Conservation (phyloP, 2,888 invertebrate species). For the Rhingia rostrata region DNA sequence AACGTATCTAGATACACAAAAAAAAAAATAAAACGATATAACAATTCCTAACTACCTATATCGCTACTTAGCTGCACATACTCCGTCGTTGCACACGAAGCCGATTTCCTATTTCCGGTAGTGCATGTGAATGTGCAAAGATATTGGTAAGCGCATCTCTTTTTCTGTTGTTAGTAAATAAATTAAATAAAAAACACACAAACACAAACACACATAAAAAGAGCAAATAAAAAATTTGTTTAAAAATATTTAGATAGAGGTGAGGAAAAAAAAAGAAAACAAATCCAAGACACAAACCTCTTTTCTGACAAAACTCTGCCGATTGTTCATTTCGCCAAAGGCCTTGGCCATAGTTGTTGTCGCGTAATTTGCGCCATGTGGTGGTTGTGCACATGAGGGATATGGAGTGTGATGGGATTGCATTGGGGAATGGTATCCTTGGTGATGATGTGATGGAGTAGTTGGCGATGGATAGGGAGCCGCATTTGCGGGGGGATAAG, state of each 20-base stretch:
- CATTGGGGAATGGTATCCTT: conserved; percentile 44
- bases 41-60: conserved; percentile 3
- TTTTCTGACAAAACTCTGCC: conserved; percentile 77
- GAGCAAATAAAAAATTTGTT: conserved; percentile 10
- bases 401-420: conserved; percentile 60
- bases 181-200: conserved; percentile 22
- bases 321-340: conserved; percentile 78
- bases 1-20: conserved; percentile 2
- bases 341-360: conserved; percentile 78
- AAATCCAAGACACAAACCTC: conserved; percentile 80
- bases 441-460: conserved; percentile 75
- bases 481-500: conserved; percentile 45
- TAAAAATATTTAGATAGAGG: conserved; percentile 17
- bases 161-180: conserved; percentile 47
- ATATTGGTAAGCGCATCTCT: background rate
- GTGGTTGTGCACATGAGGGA: conserved; percentile 61
- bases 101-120: conserved; percentile 69
- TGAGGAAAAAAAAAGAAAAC: conserved; percentile 34
- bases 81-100: conserved; percentile 58
- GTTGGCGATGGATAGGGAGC: conserved; percentile 75
- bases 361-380: conserved; percentile 75
- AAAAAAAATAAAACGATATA: conserved; percentile 8
- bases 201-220: conserved; percentile 15
- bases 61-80: conserved; percentile 39
- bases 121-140: conserved; percentile 27